These are phyloP conservation scores for Chiridota heheva DNA, from an alignment of 35 echinoderm and acorn worm species.

Conservation along the genomic window DNA sequence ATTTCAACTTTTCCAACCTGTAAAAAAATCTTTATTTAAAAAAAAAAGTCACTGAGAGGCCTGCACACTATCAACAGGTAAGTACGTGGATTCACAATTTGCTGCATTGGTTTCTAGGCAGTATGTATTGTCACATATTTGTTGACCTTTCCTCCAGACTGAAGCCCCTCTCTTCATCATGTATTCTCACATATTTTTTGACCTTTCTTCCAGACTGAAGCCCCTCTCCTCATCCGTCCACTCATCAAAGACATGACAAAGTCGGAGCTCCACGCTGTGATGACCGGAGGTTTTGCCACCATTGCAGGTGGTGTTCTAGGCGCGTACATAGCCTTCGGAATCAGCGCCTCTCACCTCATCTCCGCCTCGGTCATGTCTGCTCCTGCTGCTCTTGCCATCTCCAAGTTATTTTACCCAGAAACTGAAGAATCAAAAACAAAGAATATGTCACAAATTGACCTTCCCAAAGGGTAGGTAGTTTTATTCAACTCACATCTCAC, in stretches of 20 bases:
- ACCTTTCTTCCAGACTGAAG: conserved; percentile 60
- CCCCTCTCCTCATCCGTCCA: conserved; percentile 32
- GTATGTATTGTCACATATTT: too few relatives aligned
- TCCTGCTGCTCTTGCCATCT: conserved; percentile 50
- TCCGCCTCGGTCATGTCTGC: conserved; percentile 67
- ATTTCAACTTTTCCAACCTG: too few relatives aligned
- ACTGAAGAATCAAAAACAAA: conserved; percentile 26
- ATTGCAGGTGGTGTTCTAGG: conserved; percentile 43
- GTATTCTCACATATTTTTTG: too few relatives aligned
- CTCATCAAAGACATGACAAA: conserved; percentile 46
- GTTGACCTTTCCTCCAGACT: too few relatives aligned
- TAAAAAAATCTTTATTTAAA: too few relatives aligned
- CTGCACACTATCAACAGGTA: too few relatives aligned
- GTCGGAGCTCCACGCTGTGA: conserved; percentile 55
- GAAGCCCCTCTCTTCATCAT: too few relatives aligned
- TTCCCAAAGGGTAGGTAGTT: conserved; percentile 21
- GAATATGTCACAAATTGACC: not conserved
- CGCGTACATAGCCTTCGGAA: conserved; percentile 45
- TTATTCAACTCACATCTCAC: not conserved
- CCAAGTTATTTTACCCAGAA: conserved; percentile 56
- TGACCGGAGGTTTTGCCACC: conserved; percentile 51
- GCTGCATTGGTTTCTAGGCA: too few relatives aligned
- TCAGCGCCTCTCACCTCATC: conserved; percentile 46
- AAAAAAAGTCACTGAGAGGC: too few relatives aligned
- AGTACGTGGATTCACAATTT: too few relatives aligned